Evolutionary conservation across 2,888 invertebrate genomes (phyloP).

Genomic region (Agrenia bidenticulata): DNA sequence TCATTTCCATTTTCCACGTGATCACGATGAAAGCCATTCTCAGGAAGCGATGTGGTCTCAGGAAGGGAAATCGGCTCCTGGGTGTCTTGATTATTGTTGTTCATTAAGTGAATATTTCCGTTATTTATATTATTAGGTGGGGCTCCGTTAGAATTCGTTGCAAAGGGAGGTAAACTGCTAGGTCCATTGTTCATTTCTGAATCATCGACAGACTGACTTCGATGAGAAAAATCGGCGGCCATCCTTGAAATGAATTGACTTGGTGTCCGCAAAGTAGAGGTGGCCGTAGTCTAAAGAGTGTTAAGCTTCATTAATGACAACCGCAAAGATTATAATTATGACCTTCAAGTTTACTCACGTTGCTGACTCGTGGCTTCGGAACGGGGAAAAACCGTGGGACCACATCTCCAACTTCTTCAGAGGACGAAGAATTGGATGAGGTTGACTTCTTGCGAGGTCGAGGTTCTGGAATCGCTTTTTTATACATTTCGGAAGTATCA

Average conservation of each 20-base stretch:
- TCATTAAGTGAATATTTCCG: not conserved
- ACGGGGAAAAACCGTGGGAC: slow-evolving; percentile 37
- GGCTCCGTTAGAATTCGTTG: not conserved
- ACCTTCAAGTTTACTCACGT: slow-evolving; percentile 45
- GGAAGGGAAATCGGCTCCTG: slow-evolving; percentile 19
- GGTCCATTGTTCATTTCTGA: slow-evolving; percentile 5
- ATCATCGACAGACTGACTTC: slow-evolving; percentile 44
- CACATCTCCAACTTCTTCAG: slow-evolving; percentile 39
- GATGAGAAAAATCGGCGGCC: slow-evolving; percentile 41
- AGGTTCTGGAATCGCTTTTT: slow-evolving; percentile 67
- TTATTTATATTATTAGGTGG: slow-evolving; percentile 1
- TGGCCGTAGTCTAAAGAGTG: slow-evolving; percentile 26
- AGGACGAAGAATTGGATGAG: slow-evolving; percentile 58
- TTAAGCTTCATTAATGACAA: not conserved
- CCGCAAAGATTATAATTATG: no score
- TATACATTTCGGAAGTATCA: slow-evolving; percentile 44
- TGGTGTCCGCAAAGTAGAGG: slow-evolving; percentile 48
- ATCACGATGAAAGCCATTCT: slow-evolving; percentile 30
- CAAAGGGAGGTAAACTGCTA: slow-evolving; percentile 11
- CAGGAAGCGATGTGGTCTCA: slow-evolving; percentile 19
- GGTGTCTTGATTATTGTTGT: slow-evolving; percentile 22
- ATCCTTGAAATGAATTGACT: slow-evolving; percentile 51
- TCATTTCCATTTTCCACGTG: slow-evolving; percentile 28
- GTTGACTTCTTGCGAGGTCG: slow-evolving; percentile 61
- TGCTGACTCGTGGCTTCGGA: slow-evolving; percentile 49